Conservation (phyloP, 2,113 vertebrate species). For the Aplodontia rufa region DNA sequence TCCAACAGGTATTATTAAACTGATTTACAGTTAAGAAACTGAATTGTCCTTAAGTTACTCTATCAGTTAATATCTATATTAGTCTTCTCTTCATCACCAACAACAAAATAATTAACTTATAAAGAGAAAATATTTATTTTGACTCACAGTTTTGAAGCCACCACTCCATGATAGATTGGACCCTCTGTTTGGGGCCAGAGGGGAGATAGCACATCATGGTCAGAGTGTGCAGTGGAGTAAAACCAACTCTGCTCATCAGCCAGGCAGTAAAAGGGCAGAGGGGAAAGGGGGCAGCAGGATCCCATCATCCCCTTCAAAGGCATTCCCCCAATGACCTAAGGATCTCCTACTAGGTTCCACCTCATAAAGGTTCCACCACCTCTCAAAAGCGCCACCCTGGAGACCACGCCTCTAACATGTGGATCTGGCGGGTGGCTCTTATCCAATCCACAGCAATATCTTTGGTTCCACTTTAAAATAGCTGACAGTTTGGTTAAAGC, state of each 20-base stretch:
- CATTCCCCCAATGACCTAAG: neutral
- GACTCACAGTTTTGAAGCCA: neutral
- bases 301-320: neutral
- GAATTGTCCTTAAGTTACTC: neutral
- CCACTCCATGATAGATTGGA: neutral
- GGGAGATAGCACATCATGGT: neutral
- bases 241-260: neutral
- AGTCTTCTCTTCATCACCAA: neutral
- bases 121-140: neutral
- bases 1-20: neutral
- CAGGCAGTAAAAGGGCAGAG: neutral
- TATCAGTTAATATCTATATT: neutral
- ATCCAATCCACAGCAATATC: neutral
- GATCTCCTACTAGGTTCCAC: neutral
- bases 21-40: conserved; percentile 1
- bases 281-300: neutral
- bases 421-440: neutral
- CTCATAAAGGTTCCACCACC: neutral
- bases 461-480: neutral
- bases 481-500: neutral
- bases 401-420: neutral
- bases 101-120: neutral
- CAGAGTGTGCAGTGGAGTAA: no score
- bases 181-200: no score
- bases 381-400: neutral